These are phyloP conservation scores for Penaeus japonicus DNA, from an alignment of 1,140 invertebrate species.

Conservation along the genomic window DNA sequence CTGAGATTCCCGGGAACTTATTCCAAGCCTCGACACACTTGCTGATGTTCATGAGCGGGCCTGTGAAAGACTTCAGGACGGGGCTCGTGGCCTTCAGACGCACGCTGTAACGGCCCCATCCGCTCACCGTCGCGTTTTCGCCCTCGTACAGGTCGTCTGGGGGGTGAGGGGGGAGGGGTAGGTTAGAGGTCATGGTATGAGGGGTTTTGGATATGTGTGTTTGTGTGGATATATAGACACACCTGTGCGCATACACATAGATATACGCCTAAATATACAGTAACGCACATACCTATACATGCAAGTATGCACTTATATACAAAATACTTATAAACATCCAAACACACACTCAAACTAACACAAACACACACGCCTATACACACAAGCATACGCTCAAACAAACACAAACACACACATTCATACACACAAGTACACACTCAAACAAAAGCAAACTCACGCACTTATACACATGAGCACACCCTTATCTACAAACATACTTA, in stretches of 20 bases:
- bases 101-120: slow-evolving; percentile 61
- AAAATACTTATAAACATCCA: background rate
- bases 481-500: background rate
- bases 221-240: background rate
- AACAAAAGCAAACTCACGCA: slow-evolving; percentile 1
- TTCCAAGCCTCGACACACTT: slow-evolving; percentile 61
- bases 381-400: slow-evolving; percentile 2
- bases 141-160: slow-evolving; percentile 24
- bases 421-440: background rate
- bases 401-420: background rate
- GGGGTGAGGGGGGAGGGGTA: background rate
- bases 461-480: background rate
- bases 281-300: too few species aligned
- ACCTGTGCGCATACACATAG: background rate
- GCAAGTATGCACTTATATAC: too few species aligned
- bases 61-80: slow-evolving; percentile 31
- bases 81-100: slow-evolving; percentile 54
- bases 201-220: background rate
- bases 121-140: slow-evolving; percentile 31
- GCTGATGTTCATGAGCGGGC: slow-evolving; percentile 58
- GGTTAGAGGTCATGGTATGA: background rate
- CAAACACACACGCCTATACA: slow-evolving; percentile 10
- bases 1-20: slow-evolving; percentile 62
- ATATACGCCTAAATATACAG: too few species aligned
- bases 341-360: slow-evolving; percentile 9